Base-by-base conservation (phyloP, 2,113 vertebrate genomes). In the Propithecus coquereli region DNA sequence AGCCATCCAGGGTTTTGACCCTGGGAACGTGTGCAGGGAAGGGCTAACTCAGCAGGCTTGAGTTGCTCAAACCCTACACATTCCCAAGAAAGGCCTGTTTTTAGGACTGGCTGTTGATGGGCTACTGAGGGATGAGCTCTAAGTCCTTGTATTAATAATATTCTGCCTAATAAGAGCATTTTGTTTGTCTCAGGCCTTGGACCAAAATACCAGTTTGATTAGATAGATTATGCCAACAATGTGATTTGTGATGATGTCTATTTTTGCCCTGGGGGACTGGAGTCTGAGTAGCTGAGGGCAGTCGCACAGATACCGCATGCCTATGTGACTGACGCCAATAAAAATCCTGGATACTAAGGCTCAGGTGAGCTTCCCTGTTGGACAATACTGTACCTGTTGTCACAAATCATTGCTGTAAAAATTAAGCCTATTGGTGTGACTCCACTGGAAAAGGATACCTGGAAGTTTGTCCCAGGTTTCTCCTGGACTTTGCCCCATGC, bases 141-240 rank as follows among this genome's bases (percentile, higher is more conserved):
- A 61, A 87, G 40, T 76, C 68, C 65, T 87, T 52, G 5, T 45
- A 57, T 57, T 57, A 20, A 57, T 57, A 23, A 80, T 23, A 52
- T 59, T 81, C 50, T 76, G 23, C 65, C 50, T 83, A 37, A 30
- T 77, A 80, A 18, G 32, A 47, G 10, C 34, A 37, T 85, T 88
- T 74, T 84, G 57, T 10, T 10, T 81, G 76, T 40, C 43, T 9
- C 8, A 77, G 63, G 59, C 40, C 37, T 22, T 32, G 50, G 71
- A 71, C 76, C 66, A 57, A 1, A n/a, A 65, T 32, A 30, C 52
- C 54, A 86, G 66, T 77, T 22, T 47, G 47, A 91, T n/a, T 43
- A 92, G 83, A 89, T 5, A 57, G n/a, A 81, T 97, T 85, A 84
- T 82, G 7, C 20, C 73, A 96, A 65, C 2, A 7, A 4, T 81